Evolutionary conservation across 2,113 vertebrate genomes (phyloP), one percentile per base, ranked within the genome.

Genomic region (Phycodurus eques): DNA sequence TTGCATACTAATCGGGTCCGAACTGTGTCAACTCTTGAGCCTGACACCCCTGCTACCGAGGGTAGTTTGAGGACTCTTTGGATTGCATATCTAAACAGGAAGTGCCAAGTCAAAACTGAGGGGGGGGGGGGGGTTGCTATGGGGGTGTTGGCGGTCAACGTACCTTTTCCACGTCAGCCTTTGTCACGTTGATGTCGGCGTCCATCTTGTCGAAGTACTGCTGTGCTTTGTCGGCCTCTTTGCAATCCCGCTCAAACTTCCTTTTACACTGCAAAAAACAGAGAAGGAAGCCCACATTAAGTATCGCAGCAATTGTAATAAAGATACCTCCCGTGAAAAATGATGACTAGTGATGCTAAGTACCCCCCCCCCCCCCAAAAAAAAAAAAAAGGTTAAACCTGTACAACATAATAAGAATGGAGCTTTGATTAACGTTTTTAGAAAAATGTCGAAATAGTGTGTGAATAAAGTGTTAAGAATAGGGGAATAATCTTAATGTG

Each of bases 151-250:
- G 19, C 7, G 7, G 2, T 9, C 51, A 4, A 79, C 87, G 76
- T 87, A 98, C 98, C 94, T 98, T 99, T 74, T 99, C 98, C 68
- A 99, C 98, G 11, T 99, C 98, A 8, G 97, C 98, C 86, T 99
- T 99, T 6, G 98, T 99, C 82, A 99, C 98, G 0, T 99, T 99
- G 81, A 99, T 96, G 90, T 99, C 98, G 5, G 95, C 94, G 4
- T 99, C 98, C 98, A 99, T 97, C 79, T 93, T 98, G 90, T 99
- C 98, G 54, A 99, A 99, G 85, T 98, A 94, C 75, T 98, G 96
- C 90, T 99, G 95, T 0, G 98, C 96, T 75, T 95, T 77, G 70
- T 99, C 98, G 0, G 96, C 97, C 80, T 99, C 98, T 80, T 97
- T 99, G 80, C 98, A 99, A 7, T 99, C 97, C 0, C 97, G 91